Evolutionary conservation across 2,797 vertebrate species (phyloP), one percentile per base, ranked within the genome.

Genomic region (Salmo trutta): DNA sequence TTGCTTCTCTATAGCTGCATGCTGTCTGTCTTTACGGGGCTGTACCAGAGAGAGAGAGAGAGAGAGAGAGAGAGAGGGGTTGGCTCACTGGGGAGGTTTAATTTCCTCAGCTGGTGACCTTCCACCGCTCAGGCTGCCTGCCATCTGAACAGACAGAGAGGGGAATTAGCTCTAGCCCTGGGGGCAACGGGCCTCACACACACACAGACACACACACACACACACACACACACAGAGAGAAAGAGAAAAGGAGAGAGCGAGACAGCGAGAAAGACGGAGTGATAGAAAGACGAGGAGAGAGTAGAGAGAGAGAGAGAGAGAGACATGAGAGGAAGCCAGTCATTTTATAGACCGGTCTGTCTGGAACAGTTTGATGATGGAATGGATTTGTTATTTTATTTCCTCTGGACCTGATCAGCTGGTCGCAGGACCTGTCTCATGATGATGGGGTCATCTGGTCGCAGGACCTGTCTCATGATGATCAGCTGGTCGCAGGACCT

Each of bases 151-250:
- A 89, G 91, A 91, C 90, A 85, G 86, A 89, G 54, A 59, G 54
- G 54, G 86, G 91, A 93, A 93, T 93, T 93, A 92, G 91, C 90
- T 89, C 86, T 87, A 83, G 89, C 92, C 90, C 87, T 78, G 84
- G 88, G 91, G 90, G 83, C 19, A 59, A 5, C 1, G 19, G 53
- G 19, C 16, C 64, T 27, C 62, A 67, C 77, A 15, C 51, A n/a
- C 31, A 29, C 71, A 8, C 14, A 65, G 54, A 51, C 76, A 36
- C 41, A 27, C n/a, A 51, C 69, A 71, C 36, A 41, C 69, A 52
- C 69, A 71, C 41, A 52, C n/a, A 72, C 47, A 16, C 21, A 54
- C 4, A 15, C 41, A 41, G 5, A 52, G 53, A 24, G 53, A 21
- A 24, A 5, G 73, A 31, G 21, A 21, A 65, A 24, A 21, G 62